Evolutionary conservation across 1,140 invertebrate genomes (phyloP).

Genomic region (Zelostemma sp.): DNA sequence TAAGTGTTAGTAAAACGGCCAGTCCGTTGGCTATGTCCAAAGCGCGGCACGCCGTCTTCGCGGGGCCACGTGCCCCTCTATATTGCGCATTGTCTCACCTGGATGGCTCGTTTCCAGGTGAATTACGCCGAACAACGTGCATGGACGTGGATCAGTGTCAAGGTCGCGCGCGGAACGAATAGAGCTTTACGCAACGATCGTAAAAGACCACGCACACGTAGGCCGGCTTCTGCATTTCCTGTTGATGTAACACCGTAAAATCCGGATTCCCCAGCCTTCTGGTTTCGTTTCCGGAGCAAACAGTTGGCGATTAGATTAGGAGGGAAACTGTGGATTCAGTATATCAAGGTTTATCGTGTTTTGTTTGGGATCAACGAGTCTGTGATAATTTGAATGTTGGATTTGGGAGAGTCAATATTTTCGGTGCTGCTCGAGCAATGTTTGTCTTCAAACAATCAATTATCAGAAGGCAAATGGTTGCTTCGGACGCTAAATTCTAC

Average conservation of each 20-base stretch:
- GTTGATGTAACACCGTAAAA: constrained; percentile 25
- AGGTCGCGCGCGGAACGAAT: constrained; percentile 56
- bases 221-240: constrained; percentile 26
- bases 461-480: no score
- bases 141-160: constrained; percentile 61
- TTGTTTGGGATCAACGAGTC: no score
- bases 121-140: constrained; percentile 46
- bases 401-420: no score
- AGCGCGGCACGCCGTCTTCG: constrained; percentile 42
- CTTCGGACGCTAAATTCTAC: no score
- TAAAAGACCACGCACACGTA: constrained; percentile 54
- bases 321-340: no score
- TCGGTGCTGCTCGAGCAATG: no score
- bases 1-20: constrained; percentile 69
- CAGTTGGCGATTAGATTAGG: no score
- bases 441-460: no score
- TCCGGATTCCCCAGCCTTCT: constrained; percentile 16
- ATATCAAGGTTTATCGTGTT: no score
- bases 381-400: no score
- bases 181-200: constrained; percentile 58
- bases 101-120: constrained; percentile 49
- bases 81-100: constrained; percentile 50
- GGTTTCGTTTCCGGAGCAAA: constrained; percentile 6
- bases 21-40: constrained; percentile 45
- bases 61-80: constrained; percentile 44